Base-by-base conservation (phyloP, 2,113 vertebrate genomes). In the Poecilia latipinna region DNA sequence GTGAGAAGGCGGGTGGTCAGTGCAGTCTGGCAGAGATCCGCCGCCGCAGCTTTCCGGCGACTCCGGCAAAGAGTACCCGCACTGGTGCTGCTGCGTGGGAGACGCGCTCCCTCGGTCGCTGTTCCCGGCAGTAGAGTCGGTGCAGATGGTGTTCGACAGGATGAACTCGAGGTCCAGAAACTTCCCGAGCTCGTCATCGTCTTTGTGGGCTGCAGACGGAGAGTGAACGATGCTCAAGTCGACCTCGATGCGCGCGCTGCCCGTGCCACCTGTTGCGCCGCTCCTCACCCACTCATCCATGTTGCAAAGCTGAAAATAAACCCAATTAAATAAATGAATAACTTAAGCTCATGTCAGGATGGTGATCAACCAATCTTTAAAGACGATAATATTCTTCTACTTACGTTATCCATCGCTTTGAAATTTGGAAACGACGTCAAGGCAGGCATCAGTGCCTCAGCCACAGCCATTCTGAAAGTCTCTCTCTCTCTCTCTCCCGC, bases 81-180 rank as follows among this genome's bases (percentile, higher is more conserved):
- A 93, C 15, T 83, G 90, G 61, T 85, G 90, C 13, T 72, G 80
- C 70, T 78, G 79, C 29, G 61, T 57, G 12, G 88, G 78, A 3
- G 79, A 88, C 12, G 68, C 26, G 67, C 51, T 78, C n/a, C 82
- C 84, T 35, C 12, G 35, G 67, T 60, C 24, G 42, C 15, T 69
- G 69, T n/a, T 68, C 63, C 77, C 62, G 5, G 13, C 68, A 37
- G 35, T 0, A 17, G 24, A 75, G 6, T 91, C 92, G 4, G 92
- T 88, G 67, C 88, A 77, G 65, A 95, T 91, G 0, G 93, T 94
- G 91, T 98, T 97, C 0, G 96, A 95, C 75, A 98, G 79, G 82
- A 98, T 98, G 89, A 98, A 98, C 35, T 98, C 97, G 68, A 98
- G 91, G 88, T 97, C 97, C 80, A 97, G 71, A 83, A 96, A 97